phyloP scores from a whole-genome alignment of 2,113 vertebrate species.

The Pangasianodon hypophthalmus region DNA sequence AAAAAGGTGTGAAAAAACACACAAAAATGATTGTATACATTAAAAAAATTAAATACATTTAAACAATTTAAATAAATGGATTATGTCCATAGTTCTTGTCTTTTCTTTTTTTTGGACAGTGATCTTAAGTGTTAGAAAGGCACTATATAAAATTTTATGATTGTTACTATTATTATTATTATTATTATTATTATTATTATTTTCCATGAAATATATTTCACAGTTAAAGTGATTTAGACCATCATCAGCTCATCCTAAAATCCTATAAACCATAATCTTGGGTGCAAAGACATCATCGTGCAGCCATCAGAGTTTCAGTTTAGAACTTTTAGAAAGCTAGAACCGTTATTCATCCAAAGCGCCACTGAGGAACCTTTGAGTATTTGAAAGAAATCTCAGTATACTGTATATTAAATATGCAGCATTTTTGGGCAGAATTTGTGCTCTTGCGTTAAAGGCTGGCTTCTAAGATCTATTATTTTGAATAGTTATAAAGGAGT shows the following conservation, averaged over 20 bases:
- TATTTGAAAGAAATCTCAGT: neutral
- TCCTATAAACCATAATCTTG: neutral
- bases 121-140: too few species aligned
- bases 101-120: too few species aligned
- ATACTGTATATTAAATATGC: neutral
- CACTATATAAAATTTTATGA: too few species aligned
- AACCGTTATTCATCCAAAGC: neutral
- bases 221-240: neutral
- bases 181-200: too few species aligned
- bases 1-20: too few species aligned
- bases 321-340: neutral
- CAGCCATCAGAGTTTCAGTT: too few species aligned
- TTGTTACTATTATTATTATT: too few species aligned
- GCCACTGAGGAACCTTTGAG: too few species aligned
- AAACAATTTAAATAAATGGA: too few species aligned
- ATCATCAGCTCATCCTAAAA: neutral
- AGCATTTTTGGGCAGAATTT: neutral
- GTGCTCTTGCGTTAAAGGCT: neutral
- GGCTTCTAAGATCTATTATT: neutral
- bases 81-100: too few species aligned
- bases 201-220: neutral
- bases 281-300: neutral
- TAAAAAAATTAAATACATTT: too few species aligned
- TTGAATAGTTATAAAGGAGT: neutral
- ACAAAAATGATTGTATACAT: too few species aligned